Evolutionary conservation across 2,113 vertebrate genomes (phyloP).

Genomic region (Oreotrochilus melanogaster): DNA sequence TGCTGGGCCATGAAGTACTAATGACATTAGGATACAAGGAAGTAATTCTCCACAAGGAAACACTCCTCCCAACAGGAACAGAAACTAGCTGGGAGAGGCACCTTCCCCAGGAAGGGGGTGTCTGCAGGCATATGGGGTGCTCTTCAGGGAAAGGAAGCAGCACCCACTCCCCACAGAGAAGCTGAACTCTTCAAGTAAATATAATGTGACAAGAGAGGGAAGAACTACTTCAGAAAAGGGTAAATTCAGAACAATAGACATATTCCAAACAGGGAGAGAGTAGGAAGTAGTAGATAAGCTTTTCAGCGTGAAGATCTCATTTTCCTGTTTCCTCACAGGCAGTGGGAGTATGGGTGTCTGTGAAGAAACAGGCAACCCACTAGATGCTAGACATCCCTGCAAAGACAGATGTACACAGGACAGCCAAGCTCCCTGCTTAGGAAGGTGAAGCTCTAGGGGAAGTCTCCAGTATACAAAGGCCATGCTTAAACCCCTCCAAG

Average conservation of each 20-base stretch:
- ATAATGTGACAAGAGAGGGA: background rate
- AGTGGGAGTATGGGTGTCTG: slow-evolving; percentile 11
- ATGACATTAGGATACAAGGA: background rate
- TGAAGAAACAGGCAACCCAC: slow-evolving; percentile 46
- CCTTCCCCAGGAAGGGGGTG: background rate
- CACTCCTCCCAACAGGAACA: background rate
- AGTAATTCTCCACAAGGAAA: background rate
- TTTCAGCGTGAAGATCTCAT: slow-evolving; percentile 10
- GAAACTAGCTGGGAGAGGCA: background rate
- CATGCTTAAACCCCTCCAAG: slow-evolving; percentile 42
- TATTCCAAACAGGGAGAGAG: background rate
- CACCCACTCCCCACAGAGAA: background rate
- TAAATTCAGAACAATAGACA: background rate
- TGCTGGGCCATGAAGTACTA: background rate
- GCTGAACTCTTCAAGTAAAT: background rate
- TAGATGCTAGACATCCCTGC: slow-evolving; percentile 12
- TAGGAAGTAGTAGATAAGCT: slow-evolving; percentile 2
- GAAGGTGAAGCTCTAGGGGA: background rate
- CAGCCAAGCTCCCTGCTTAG: slow-evolving; percentile 54
- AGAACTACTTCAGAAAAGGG: background rate
- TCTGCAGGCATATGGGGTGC: background rate
- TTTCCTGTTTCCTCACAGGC: slow-evolving; percentile 32
- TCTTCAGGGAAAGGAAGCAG: background rate
- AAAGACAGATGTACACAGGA: background rate
- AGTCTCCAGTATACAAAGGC: background rate